Evolutionary conservation across 2,888 invertebrate genomes (phyloP).

Genomic region (Cheilosia variabilis): DNA sequence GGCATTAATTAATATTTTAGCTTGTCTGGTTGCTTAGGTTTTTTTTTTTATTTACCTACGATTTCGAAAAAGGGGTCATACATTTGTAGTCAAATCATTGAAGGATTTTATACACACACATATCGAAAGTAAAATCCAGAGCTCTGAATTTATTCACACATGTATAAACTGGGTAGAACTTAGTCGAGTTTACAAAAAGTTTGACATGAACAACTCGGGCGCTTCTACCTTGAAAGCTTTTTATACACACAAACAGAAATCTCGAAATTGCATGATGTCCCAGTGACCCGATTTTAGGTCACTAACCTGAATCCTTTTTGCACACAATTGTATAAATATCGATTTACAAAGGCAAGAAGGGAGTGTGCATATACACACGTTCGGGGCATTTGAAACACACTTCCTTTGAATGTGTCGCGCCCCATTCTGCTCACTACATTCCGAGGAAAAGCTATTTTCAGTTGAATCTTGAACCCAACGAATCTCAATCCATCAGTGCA

Average conservation of each 20-base stretch:
- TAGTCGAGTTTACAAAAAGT: slow-evolving; percentile 44
- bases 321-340: slow-evolving; percentile 74
- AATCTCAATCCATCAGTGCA: slow-evolving; percentile 66
- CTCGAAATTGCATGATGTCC: slow-evolving; percentile 81
- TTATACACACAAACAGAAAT: slow-evolving; percentile 65
- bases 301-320: slow-evolving; percentile 81
- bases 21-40: not conserved
- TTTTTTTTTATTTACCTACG: not conserved
- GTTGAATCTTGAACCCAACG: slow-evolving; percentile 67
- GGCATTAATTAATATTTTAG: slow-evolving; percentile 10
- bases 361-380: slow-evolving; percentile 62
- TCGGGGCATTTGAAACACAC: slow-evolving; percentile 50
- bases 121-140: slow-evolving; percentile 28
- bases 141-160: slow-evolving; percentile 54
- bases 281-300: slow-evolving; percentile 83
- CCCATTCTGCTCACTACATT: slow-evolving; percentile 63
- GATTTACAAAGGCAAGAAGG: slow-evolving; percentile 64
- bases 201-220: slow-evolving; percentile 60
- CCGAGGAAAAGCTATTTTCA: slow-evolving; percentile 71
- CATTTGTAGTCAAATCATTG: slow-evolving; percentile 49
- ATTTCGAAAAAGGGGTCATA: slow-evolving; percentile 41
- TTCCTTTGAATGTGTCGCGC: slow-evolving; percentile 71
- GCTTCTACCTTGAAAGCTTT: slow-evolving; percentile 75
- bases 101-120: slow-evolving; percentile 53
- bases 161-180: slow-evolving; percentile 41